Percentiles rank a stretch among this genome's conserved stretches.
phyloP scores from a whole-genome alignment of 2,888 invertebrate species.

The Alloplasta piceator region DNA sequence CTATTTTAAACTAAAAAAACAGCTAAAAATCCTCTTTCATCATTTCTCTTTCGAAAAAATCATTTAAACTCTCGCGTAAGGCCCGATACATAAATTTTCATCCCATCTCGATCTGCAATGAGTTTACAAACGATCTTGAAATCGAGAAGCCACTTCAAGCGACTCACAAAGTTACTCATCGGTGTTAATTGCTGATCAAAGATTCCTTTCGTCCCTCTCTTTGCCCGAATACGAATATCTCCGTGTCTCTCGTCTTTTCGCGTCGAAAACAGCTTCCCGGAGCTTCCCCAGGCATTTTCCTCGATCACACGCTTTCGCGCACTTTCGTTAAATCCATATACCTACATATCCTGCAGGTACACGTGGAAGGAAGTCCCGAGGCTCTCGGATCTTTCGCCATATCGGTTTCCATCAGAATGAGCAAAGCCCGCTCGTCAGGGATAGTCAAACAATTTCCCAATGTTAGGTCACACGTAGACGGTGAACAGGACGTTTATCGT shows the following conservation, averaged over 20 bases:
- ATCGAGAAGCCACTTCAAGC: slow-evolving; percentile 51
- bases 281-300: slow-evolving; percentile 13
- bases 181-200: slow-evolving; percentile 79
- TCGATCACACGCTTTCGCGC: slow-evolving; percentile 33
- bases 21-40: too few species aligned
- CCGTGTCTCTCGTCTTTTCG: slow-evolving; percentile 30
- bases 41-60: too few species aligned
- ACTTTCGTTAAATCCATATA: slow-evolving; percentile 30
- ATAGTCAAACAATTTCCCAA: slow-evolving; percentile 72
- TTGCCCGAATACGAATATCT: slow-evolving; percentile 1
- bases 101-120: slow-evolving; percentile 61
- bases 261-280: slow-evolving; percentile 30
- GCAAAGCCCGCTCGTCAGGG: slow-evolving; percentile 60
- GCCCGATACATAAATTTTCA: not conserved
- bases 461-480: slow-evolving; percentile 35
- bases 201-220: slow-evolving; percentile 59
- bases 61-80: too few species aligned
- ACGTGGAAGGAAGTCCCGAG: slow-evolving; percentile 18
- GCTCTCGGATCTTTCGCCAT: slow-evolving; percentile 54
- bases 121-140: slow-evolving; percentile 68
- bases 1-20: not conserved
- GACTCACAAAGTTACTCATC: slow-evolving; percentile 46
- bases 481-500: too few species aligned
- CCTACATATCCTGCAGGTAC: not conserved
- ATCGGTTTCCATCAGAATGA: slow-evolving; percentile 65